phyloP scores from a whole-genome alignment of 1,140 invertebrate species.

The Drosophila sucinea region DNA sequence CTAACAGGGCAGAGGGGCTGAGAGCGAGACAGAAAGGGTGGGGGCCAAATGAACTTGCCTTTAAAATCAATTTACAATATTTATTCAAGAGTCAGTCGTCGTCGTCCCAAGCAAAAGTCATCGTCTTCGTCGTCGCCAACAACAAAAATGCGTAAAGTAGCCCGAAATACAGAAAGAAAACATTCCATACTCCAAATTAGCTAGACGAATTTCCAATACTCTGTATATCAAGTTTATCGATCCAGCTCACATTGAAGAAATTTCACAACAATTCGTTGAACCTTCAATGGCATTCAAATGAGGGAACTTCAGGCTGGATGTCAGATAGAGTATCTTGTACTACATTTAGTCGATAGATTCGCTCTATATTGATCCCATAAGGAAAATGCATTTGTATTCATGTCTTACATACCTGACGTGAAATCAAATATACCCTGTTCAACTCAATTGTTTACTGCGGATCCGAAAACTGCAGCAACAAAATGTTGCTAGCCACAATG shows the following conservation, averaged over 20 bases:
- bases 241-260: too few relatives aligned
- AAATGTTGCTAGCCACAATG: conserved; percentile 55
- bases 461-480: conserved; percentile 28
- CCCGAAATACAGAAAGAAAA: conserved; percentile 19
- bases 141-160: conserved; percentile 47
- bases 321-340: too few relatives aligned
- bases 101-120: conserved; percentile 9
- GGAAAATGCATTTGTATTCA: too few relatives aligned
- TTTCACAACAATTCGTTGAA: too few relatives aligned
- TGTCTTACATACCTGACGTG: too few relatives aligned
- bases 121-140: conserved; percentile 11
- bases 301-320: too few relatives aligned
- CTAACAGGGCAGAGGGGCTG: conserved; percentile 41
- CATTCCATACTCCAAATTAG: neutral
- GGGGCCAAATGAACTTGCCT: conserved; percentile 7
- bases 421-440: neutral
- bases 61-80: conserved; percentile 71
- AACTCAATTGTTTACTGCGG: neutral
- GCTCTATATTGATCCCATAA: too few relatives aligned
- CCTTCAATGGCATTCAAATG: too few relatives aligned
- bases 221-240: neutral
- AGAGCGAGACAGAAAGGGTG: neutral
- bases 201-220: neutral
- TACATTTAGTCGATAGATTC: too few relatives aligned
- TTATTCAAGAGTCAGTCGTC: conserved; percentile 37